These are phyloP conservation scores for Macrobrachium rosenbergii DNA, from an alignment of 1,140 invertebrate species.

Conservation along the genomic window DNA sequence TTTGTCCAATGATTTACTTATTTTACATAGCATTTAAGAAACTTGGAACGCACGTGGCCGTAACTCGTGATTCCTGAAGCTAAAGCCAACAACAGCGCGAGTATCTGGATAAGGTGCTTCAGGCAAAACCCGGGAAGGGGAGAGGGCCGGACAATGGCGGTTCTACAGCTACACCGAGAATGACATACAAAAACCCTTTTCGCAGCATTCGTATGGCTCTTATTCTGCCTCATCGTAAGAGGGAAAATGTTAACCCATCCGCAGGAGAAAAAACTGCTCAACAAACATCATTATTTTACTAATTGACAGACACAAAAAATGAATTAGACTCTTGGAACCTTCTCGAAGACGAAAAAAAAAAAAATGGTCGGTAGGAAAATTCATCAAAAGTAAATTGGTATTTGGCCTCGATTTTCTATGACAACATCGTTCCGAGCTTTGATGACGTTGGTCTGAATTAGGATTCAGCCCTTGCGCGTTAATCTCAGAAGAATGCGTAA, in stretches of 20 bases:
- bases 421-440: too few species aligned
- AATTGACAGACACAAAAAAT: slow-evolving; percentile 44
- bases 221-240: background rate
- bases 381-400: background rate
- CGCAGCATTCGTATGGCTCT: background rate
- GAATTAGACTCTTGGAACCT: slow-evolving; percentile 4
- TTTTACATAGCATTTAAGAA: background rate
- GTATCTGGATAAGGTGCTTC: slow-evolving; percentile 3
- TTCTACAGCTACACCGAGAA: background rate
- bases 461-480: too few species aligned
- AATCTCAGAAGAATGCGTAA: too few species aligned
- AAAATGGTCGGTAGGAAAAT: too few species aligned
- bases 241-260: background rate
- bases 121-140: background rate
- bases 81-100: background rate
- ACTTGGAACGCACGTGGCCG: background rate
- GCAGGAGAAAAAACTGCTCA: background rate
- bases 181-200: slow-evolving; percentile 17
- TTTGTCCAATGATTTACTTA: background rate
- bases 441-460: too few species aligned
- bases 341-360: too few species aligned
- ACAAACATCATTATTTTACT: slow-evolving; percentile 46
- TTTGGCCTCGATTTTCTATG: background rate
- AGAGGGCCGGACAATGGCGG: background rate
- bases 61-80: background rate